A percentile compares a stretch with the other conserved stretches of the same genome.
Conservation (phyloP, 2,113 vertebrate genomes). For the Antechinus stuartii region DNA sequence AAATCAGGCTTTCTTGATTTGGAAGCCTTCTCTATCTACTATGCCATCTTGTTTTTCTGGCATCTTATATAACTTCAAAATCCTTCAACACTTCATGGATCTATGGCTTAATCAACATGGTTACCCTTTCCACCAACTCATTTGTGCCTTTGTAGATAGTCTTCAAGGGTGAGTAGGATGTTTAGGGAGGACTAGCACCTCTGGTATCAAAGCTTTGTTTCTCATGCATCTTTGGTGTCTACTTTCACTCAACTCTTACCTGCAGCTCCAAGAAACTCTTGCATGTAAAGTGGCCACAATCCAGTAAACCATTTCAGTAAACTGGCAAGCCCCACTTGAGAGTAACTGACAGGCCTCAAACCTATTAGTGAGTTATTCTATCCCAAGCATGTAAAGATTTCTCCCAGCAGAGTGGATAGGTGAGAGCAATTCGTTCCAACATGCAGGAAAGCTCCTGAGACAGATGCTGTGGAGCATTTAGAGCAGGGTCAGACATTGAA, state of each 20-base stretch:
- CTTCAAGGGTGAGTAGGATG: background rate
- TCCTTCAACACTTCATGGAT: background rate
- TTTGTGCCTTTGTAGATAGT: background rate
- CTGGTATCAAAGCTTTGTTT: background rate
- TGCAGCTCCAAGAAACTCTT: background rate
- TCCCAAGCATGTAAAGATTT: background rate
- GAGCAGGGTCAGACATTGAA: background rate
- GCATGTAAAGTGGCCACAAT: background rate
- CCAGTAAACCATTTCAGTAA: background rate
- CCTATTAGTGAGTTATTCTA: background rate
- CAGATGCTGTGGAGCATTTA: background rate
- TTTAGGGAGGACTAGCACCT: background rate
- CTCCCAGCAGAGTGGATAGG: background rate
- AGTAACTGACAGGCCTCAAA: background rate
- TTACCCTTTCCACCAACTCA: background rate
- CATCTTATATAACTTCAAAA: background rate
- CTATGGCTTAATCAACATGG: background rate
- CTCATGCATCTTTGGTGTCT: background rate
- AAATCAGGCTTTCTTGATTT: background rate
- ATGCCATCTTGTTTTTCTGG: background rate
- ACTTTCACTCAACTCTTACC: background rate
- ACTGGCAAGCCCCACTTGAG: background rate
- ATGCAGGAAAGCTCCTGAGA: background rate
- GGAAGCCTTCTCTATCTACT: background rate
- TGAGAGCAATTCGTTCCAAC: background rate